Percentiles rank a stretch among this genome's conserved stretches.
These are phyloP conservation scores for Cataglyphis cursor DNA, from an alignment of 2,888 invertebrate genomes.

Conservation along the genomic window DNA sequence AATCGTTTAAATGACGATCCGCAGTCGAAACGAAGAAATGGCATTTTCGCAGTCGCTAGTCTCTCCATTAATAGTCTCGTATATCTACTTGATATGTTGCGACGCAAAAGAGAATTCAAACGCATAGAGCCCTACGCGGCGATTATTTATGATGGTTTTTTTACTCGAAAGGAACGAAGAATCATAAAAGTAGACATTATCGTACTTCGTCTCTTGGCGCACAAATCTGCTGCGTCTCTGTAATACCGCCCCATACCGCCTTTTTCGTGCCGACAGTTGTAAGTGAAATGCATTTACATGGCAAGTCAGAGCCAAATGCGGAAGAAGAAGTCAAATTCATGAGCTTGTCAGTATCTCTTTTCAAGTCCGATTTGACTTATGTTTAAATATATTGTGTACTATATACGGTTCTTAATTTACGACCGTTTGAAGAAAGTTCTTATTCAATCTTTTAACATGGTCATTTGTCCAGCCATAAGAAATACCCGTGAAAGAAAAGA, in stretches of 20 bases:
- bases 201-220: constrained; percentile 38
- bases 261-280: constrained; percentile 57
- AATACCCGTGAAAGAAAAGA: not conserved
- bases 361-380: constrained; percentile 60
- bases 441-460: constrained; percentile 24
- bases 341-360: constrained; percentile 61
- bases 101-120: constrained; percentile 33
- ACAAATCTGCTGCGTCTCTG: constrained; percentile 22
- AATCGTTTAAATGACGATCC: not conserved
- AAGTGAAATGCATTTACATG: constrained; percentile 39
- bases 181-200: constrained; percentile 43
- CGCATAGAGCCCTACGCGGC: constrained; percentile 26
- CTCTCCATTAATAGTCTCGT: constrained; percentile 12
- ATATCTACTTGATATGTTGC: constrained; percentile 35
- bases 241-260: constrained; percentile 30
- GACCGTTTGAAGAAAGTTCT: constrained; percentile 1
- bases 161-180: constrained; percentile 25
- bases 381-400: constrained; percentile 54
- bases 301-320: constrained; percentile 48
- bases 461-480: constrained; percentile 5
- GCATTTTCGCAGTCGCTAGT: constrained; percentile 60
- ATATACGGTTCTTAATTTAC: not conserved
- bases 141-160: constrained; percentile 48
- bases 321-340: constrained; percentile 67
- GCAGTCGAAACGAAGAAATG: constrained; percentile 46